phyloP scores from a whole-genome alignment of 2,113 vertebrate genomes.

The Varanus salvator region DNA sequence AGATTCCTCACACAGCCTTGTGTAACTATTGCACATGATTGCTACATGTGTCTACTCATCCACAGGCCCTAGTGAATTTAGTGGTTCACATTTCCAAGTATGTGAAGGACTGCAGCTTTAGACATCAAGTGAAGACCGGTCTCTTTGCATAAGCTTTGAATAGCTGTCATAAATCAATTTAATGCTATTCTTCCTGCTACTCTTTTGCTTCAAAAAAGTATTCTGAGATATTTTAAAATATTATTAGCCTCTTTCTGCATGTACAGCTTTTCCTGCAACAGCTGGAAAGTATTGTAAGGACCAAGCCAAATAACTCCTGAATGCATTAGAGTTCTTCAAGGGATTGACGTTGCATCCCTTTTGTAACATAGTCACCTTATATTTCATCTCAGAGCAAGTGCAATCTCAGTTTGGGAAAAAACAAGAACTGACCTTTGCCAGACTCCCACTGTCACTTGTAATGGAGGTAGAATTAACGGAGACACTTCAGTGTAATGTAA shows the following conservation, averaged over 20 bases:
- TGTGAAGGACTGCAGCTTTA: neutral
- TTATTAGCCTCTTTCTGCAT: neutral
- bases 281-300: neutral
- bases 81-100: neutral
- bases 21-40: neutral
- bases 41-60: neutral
- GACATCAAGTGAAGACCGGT: neutral
- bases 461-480: conserved; percentile 4
- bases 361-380: neutral
- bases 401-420: neutral
- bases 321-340: neutral
- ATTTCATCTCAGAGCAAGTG: neutral
- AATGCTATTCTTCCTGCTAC: neutral
- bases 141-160: neutral
- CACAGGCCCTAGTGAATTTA: neutral
- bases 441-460: conserved; percentile 2
- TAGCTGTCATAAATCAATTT: neutral
- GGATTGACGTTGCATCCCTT: neutral
- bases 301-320: neutral
- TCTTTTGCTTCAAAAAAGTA: neutral
- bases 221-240: neutral
- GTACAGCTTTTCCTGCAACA: neutral
- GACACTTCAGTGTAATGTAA: conserved; percentile 2
- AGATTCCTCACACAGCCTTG: too few species aligned
- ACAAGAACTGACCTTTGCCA: neutral